Evolutionary conservation across 2,797 vertebrate genomes (phyloP).

Genomic region (Luscinia luscinia): DNA sequence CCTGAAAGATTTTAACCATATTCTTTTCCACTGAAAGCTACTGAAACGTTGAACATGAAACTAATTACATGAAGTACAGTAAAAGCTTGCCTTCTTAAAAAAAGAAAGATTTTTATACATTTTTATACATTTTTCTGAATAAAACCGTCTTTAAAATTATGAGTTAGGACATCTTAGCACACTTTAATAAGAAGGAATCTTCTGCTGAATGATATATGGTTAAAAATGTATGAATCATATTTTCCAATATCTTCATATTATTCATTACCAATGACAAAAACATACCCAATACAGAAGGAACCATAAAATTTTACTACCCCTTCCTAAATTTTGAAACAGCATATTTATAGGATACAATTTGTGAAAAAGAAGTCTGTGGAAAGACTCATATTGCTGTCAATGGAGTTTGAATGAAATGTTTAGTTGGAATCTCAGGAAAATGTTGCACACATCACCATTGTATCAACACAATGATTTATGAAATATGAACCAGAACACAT

Average conservation of each 20-base stretch:
- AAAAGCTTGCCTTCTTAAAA: not conserved
- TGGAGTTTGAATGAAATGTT: constrained; percentile 14
- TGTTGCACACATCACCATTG: constrained; percentile 57
- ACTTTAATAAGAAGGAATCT: not conserved
- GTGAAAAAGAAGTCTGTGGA: not conserved
- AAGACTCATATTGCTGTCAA: not conserved
- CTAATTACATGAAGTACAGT: not conserved
- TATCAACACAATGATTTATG: constrained; percentile 70
- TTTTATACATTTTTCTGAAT: not conserved
- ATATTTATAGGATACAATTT: constrained; percentile 59
- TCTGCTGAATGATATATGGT: not conserved
- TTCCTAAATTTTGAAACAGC: constrained; percentile 48
- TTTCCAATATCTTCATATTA: not conserved
- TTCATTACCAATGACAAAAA: not conserved
- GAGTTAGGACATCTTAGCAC: not conserved
- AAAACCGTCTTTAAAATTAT: not conserved
- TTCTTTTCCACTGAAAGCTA: not conserved
- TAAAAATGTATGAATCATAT: not conserved
- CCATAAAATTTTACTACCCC: constrained; percentile 18
- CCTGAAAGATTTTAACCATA: not conserved
- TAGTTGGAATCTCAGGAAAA: constrained; percentile 72
- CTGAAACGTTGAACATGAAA: not conserved
- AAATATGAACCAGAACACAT: constrained; percentile 73
- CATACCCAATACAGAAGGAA: not conserved
- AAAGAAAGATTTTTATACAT: not conserved